Conservation (phyloP, 2,113 vertebrate genomes). For the Excalfactoria chinensis region DNA sequence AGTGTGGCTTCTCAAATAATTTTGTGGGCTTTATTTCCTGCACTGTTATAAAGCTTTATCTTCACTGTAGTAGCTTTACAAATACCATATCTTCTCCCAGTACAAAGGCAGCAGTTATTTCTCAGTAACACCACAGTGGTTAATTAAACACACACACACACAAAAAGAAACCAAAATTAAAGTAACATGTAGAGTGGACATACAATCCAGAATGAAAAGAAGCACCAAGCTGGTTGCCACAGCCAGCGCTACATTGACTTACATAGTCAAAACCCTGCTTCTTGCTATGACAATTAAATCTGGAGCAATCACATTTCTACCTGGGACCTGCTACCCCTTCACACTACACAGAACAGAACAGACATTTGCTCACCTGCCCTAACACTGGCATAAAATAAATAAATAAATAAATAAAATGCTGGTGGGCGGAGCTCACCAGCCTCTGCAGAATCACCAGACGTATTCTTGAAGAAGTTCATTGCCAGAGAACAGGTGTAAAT, state of each 20-base stretch:
- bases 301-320: not conserved
- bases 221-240: fast-evolving
- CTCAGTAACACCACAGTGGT: conserved; percentile 33
- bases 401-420: not conserved
- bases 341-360: not conserved
- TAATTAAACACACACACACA: conserved; percentile 56
- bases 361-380: not conserved
- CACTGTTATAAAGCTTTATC: conserved; percentile 69
- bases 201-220: conserved; percentile 12
- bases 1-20: conserved; percentile 71
- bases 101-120: conserved; percentile 60
- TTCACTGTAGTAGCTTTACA: conserved; percentile 59
- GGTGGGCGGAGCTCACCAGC: not conserved
- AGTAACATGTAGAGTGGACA: not conserved
- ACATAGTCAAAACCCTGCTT: not conserved
- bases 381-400: not conserved
- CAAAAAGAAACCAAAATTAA: not conserved
- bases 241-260: not conserved
- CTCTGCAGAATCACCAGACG: fast-evolving
- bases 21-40: conserved; percentile 71
- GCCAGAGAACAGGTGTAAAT: not conserved
- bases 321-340: not conserved
- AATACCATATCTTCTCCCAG: conserved; percentile 45
- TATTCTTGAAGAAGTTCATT: not conserved
- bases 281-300: not conserved